These are phyloP conservation scores for Pardosa pseudoannulata DNA, from an alignment of 2,888 invertebrate species.

Conservation along the genomic window DNA sequence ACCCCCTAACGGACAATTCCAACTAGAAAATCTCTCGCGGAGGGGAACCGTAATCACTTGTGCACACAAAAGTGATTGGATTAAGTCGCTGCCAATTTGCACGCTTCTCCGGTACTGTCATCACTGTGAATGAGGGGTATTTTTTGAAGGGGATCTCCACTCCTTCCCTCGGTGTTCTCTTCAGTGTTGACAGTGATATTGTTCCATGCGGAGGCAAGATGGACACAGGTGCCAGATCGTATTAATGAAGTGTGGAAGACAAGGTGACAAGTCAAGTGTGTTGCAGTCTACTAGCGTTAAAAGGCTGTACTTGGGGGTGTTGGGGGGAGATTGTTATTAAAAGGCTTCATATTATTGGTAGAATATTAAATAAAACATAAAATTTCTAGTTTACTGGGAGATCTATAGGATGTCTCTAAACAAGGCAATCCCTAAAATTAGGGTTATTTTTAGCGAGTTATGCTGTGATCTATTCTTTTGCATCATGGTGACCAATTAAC, in stretches of 20 bases:
- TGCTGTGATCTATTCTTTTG: no score
- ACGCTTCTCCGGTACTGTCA: slow-evolving; percentile 61
- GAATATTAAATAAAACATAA: no score
- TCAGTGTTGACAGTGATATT: slow-evolving; percentile 8
- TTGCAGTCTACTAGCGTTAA: no score
- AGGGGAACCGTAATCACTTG: slow-evolving; percentile 60
- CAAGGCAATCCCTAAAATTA: no score
- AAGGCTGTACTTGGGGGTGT: not conserved
- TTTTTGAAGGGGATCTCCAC: not conserved
- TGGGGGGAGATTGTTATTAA: no score
- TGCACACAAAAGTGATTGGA: slow-evolving; percentile 59
- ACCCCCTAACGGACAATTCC: not conserved
- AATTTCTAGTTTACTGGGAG: no score
- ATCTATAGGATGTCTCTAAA: no score
- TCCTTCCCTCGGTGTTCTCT: not conserved
- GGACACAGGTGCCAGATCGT: slow-evolving; percentile 29
- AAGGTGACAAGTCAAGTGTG: slow-evolving; percentile 24
- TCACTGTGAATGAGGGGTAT: not conserved
- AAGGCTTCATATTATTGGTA: no score
- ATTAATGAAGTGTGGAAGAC: slow-evolving; percentile 41
- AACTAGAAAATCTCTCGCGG: not conserved
- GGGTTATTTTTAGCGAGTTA: no score
- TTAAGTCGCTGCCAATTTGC: slow-evolving; percentile 56
- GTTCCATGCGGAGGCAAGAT: slow-evolving; percentile 21
- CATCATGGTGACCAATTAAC: no score